phyloP scores from a whole-genome alignment of 2,888 invertebrate genomes.

The Leptura quadrifasciata region DNA sequence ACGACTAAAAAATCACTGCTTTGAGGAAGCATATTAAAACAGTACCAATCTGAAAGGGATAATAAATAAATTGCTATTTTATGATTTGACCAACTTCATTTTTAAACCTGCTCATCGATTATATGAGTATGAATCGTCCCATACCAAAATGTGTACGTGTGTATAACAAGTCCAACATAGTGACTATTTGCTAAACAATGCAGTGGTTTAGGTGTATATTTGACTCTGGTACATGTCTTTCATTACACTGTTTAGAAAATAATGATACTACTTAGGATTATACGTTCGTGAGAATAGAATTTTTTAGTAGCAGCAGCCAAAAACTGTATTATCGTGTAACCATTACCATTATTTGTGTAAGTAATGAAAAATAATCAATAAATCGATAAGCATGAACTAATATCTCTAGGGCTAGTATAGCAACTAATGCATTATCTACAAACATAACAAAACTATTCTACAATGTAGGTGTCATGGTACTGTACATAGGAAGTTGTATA shows the following conservation, averaged over 20 bases:
- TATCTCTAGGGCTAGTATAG: conserved; percentile 29
- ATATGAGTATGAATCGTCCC: background rate
- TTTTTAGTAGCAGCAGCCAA: conserved; percentile 33
- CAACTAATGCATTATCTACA: conserved; percentile 35
- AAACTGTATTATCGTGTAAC: conserved; percentile 31
- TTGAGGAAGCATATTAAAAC: too few species aligned
- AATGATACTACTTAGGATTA: background rate
- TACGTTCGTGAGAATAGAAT: background rate
- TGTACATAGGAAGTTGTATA: conserved; percentile 12
- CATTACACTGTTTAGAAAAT: background rate
- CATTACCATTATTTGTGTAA: conserved; percentile 5
- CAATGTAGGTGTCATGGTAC: conserved; percentile 9
- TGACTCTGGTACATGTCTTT: background rate
- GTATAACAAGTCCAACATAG: background rate
- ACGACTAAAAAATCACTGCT: too few species aligned
- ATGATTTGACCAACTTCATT: conserved; percentile 23
- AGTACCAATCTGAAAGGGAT: too few species aligned
- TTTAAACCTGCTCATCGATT: background rate
- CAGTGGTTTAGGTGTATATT: background rate
- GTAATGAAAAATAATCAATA: conserved; percentile 29
- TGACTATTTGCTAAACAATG: background rate
- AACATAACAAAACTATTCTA: conserved; percentile 35
- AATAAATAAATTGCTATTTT: too few species aligned
- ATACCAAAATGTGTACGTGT: background rate
- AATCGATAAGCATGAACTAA: conserved; percentile 24